Evolutionary conservation across 2,888 invertebrate species (phyloP).

Genomic region (Anarsia innoxiella): DNA sequence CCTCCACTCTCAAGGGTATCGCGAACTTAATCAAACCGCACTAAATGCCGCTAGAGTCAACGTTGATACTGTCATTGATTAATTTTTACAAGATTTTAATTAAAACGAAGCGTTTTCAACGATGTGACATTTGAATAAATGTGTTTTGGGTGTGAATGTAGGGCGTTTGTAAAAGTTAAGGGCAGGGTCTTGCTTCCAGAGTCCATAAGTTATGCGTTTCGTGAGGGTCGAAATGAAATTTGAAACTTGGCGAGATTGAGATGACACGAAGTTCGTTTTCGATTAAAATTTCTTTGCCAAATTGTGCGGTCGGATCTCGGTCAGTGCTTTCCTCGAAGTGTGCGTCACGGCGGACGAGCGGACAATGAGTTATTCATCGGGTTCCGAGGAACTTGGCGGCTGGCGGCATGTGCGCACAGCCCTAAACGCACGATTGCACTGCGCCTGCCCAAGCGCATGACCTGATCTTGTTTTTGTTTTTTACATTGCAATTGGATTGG

Average conservation of each 20-base stretch:
- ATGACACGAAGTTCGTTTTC: no score
- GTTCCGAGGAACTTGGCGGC: slow-evolving; percentile 62
- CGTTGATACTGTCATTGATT: slow-evolving; percentile 10
- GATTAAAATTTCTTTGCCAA: slow-evolving; percentile 26
- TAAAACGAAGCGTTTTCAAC: slow-evolving; percentile 8
- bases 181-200: no score
- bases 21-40: slow-evolving; percentile 11
- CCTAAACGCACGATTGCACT: slow-evolving; percentile 67
- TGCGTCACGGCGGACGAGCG: slow-evolving; percentile 69
- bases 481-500: not conserved
- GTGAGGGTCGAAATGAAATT: no score
- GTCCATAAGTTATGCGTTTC: no score
- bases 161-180: no score
- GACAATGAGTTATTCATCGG: slow-evolving; percentile 75
- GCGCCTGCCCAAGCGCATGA: slow-evolving; percentile 47
- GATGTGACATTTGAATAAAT: no score
- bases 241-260: no score
- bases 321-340: slow-evolving; percentile 63
- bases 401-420: slow-evolving; percentile 12
- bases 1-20: no score
- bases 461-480: slow-evolving; percentile 44
- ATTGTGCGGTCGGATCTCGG: slow-evolving; percentile 62
- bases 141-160: no score
- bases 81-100: slow-evolving; percentile 9
- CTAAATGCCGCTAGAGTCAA: slow-evolving; percentile 10